A percentile compares a stretch with the other conserved stretches of the same genome.
Conservation (phyloP, 2,888 invertebrate genomes). For the Tipula unca region DNA sequence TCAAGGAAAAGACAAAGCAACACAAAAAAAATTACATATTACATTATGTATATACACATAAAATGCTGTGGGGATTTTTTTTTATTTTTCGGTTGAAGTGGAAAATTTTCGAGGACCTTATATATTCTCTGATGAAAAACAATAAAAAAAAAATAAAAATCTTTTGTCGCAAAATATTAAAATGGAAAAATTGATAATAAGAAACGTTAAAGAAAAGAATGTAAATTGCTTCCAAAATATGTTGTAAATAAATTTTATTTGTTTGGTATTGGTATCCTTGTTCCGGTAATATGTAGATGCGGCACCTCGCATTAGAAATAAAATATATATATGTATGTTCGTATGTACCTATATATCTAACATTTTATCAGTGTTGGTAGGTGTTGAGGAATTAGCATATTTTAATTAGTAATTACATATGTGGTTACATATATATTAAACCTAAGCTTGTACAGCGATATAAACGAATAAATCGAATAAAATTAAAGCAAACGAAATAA, state of each 20-base stretch:
- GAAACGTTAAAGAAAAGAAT: not conserved
- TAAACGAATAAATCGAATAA: too few species aligned
- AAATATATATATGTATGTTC: not conserved
- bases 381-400: not conserved
- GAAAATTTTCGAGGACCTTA: constrained; percentile 4
- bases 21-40: constrained; percentile 1
- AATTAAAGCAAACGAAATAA: too few species aligned
- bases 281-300: not conserved
- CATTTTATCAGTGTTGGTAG: not conserved
- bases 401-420: too few species aligned
- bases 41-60: not conserved
- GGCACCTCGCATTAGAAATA: not conserved
- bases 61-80: not conserved
- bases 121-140: not conserved
- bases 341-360: too few species aligned
- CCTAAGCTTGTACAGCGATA: too few species aligned
- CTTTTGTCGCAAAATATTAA: not conserved
- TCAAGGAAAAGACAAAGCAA: not conserved
- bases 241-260: not conserved
- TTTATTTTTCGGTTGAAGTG: not conserved
- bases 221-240: constrained; percentile 2
- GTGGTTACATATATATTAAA: too few species aligned
- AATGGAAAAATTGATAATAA: not conserved
- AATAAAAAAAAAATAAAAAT: not conserved
- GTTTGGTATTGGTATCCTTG: not conserved